These are phyloP conservation scores for Trogon surrucura DNA, from an alignment of 2,113 vertebrate genomes.

Conservation along the genomic window DNA sequence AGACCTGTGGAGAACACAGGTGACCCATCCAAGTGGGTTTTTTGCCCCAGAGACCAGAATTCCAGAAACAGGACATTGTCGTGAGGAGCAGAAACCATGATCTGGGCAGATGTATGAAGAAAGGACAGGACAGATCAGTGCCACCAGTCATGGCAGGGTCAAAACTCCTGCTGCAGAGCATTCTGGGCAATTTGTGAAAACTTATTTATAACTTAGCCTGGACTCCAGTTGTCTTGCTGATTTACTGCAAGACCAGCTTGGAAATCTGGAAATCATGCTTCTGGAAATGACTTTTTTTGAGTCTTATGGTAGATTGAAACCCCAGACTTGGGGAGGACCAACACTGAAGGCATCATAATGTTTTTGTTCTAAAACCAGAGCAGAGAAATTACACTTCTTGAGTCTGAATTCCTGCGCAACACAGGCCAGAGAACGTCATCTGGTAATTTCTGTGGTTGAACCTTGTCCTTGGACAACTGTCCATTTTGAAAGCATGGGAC, in stretches of 20 bases:
- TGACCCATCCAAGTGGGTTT: neutral
- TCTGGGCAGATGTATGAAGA: neutral
- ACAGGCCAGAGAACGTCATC: slow-evolving; percentile 13
- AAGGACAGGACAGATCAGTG: neutral
- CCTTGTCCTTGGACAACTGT: slow-evolving; percentile 7
- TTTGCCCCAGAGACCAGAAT: neutral
- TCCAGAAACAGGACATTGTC: neutral
- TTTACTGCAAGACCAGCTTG: neutral
- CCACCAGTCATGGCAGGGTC: neutral
- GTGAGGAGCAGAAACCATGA: neutral
- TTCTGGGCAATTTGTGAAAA: neutral
- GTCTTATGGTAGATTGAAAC: neutral
- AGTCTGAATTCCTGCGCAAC: neutral
- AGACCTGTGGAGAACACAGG: neutral
- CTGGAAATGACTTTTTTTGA: neutral
- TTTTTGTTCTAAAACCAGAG: slow-evolving; percentile 23
- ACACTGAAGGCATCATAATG: neutral
- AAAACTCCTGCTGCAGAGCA: neutral
- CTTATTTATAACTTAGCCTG: neutral
- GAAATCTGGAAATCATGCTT: neutral
- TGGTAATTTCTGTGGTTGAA: slow-evolving; percentile 33
- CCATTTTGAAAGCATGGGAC: neutral
- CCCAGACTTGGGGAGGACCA: neutral
- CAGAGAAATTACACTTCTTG: neutral
- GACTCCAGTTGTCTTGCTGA: neutral